Conservation (phyloP, 2,888 invertebrate genomes). For the Odiellus spinosus region DNA sequence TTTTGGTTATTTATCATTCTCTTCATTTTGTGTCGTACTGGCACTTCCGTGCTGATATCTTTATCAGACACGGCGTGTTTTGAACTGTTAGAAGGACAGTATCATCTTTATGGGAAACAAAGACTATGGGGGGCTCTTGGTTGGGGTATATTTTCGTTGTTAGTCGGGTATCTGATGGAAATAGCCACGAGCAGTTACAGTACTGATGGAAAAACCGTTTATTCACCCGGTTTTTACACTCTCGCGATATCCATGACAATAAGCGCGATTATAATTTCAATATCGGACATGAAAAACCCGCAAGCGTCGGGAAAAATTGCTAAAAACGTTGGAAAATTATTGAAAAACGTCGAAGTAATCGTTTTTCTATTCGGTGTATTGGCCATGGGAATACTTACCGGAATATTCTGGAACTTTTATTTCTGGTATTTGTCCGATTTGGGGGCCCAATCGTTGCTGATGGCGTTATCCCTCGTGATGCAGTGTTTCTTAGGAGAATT, state of each 20-base stretch:
- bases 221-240: conserved; percentile 14
- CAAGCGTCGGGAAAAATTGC: conserved; percentile 12
- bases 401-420: conserved; percentile 19
- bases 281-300: conserved; percentile 10
- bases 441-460: conserved; percentile 11
- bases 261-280: conserved; percentile 8
- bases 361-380: conserved; percentile 13
- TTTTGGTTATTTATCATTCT: conserved; percentile 65
- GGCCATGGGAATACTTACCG: conserved; percentile 18
- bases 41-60: conserved; percentile 70
- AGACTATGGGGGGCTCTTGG: conserved; percentile 75
- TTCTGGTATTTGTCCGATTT: conserved; percentile 16
- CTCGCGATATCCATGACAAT: conserved; percentile 6
- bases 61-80: conserved; percentile 81
- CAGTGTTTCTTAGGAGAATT: conserved; percentile 20
- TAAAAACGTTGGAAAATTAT: conserved; percentile 9
- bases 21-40: conserved; percentile 61
- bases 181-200: conserved; percentile 9
- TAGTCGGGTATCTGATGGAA: conserved; percentile 64
- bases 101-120: conserved; percentile 67
- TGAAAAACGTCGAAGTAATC: conserved; percentile 7
- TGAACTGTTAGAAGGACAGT: conserved; percentile 56
- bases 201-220: conserved; percentile 5
- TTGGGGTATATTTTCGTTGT: conserved; percentile 59
- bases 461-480: conserved; percentile 18